These are phyloP conservation scores for Antheraea mylitta DNA, from an alignment of 1,140 invertebrate genomes.

Conservation along the genomic window DNA sequence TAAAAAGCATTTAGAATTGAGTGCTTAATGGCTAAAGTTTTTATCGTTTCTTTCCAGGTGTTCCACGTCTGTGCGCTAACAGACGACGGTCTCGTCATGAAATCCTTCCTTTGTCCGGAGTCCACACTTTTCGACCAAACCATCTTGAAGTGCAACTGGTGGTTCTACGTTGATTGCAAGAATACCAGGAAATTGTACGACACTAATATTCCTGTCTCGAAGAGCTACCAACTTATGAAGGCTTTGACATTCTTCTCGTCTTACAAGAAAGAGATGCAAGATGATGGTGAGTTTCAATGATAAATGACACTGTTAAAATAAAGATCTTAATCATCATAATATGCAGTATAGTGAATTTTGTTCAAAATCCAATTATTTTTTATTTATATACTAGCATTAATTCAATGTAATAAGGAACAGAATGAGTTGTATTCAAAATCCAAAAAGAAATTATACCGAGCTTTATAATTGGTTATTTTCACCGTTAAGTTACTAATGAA, in stretches of 20 bases:
- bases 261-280: conserved; percentile 84
- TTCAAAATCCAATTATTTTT: too few relatives aligned
- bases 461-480: too few relatives aligned
- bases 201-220: conserved; percentile 93
- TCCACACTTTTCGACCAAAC: conserved; percentile 93
- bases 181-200: conserved; percentile 88
- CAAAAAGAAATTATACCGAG: too few relatives aligned
- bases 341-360: too few relatives aligned
- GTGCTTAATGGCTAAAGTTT: background rate
- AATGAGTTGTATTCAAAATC: too few relatives aligned
- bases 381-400: too few relatives aligned
- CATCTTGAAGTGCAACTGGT: conserved; percentile 94
- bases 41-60: conserved; percentile 80
- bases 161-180: conserved; percentile 94
- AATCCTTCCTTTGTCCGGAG: conserved; percentile 93
- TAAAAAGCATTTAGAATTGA: too few relatives aligned
- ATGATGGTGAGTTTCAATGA: conserved; percentile 37
- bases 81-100: conserved; percentile 92
- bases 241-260: conserved; percentile 91
- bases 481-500: too few relatives aligned
- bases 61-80: conserved; percentile 95
- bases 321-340: too few relatives aligned
- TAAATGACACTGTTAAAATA: too few relatives aligned
- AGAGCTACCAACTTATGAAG: conserved; percentile 95
- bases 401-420: too few relatives aligned